phyloP scores from a whole-genome alignment of 2,113 vertebrate species.

The Cranoglanis bouderius region DNA sequence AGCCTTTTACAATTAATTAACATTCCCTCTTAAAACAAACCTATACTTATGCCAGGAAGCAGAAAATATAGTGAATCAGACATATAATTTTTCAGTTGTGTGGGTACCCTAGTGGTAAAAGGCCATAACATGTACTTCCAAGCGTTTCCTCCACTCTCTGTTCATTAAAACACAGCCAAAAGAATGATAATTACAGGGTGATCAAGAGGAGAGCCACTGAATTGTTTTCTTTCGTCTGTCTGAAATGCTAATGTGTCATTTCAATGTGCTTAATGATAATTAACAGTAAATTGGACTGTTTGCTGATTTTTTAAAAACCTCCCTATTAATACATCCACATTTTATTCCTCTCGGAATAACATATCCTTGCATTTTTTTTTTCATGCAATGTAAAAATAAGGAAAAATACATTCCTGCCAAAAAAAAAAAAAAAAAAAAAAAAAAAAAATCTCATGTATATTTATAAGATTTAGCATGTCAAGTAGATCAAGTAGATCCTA shows the following conservation, averaged over 20 bases:
- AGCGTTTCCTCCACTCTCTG: constrained; percentile 23
- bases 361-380: background rate
- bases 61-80: constrained; percentile 20
- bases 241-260: constrained; percentile 60
- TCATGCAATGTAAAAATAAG: constrained; percentile 18
- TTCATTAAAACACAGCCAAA: constrained; percentile 53
- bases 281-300: constrained; percentile 57
- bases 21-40: constrained; percentile 5
- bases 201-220: constrained; percentile 58
- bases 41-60: constrained; percentile 23
- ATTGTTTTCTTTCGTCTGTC: constrained; percentile 64
- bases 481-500: constrained; percentile 73
- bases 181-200: constrained; percentile 63
- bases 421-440: constrained; percentile 21
- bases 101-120: constrained; percentile 58
- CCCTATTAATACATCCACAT: constrained; percentile 43
- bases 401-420: constrained; percentile 20
- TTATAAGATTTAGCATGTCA: constrained; percentile 61
- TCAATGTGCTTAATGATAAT: constrained; percentile 62
- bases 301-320: constrained; percentile 48
- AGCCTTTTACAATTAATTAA: constrained; percentile 7
- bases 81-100: constrained; percentile 47
- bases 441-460: constrained; percentile 52
- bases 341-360: constrained; percentile 10
- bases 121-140: constrained; percentile 37